These are phyloP conservation scores for Arge pagana DNA, from an alignment of 2,888 invertebrate species.

Conservation along the genomic window DNA sequence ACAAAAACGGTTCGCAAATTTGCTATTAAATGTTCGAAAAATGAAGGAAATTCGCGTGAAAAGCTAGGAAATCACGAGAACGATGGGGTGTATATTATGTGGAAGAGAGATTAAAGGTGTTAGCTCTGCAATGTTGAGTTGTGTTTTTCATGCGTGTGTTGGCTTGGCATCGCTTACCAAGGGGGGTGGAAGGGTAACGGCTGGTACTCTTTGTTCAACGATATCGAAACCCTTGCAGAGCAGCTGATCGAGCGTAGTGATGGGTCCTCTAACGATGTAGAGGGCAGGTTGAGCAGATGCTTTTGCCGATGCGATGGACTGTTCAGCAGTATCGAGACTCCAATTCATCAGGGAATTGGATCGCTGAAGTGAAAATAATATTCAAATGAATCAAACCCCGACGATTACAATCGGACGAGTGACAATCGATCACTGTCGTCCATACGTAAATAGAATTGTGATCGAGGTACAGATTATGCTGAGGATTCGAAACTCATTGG, in stretches of 20 bases:
- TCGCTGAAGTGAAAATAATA: constrained; percentile 63
- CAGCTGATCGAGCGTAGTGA: constrained; percentile 73
- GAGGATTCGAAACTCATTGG: not conserved
- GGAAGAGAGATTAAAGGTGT: too few species aligned
- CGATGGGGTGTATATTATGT: too few species aligned
- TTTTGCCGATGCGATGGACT: constrained; percentile 72
- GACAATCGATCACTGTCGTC: not conserved
- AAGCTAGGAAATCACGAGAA: too few species aligned
- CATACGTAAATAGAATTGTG: too few species aligned
- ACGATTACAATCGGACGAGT: not conserved
- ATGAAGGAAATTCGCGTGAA: too few species aligned
- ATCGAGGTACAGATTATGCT: too few species aligned
- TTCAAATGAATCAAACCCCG: constrained; percentile 1
- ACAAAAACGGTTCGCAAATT: too few species aligned
- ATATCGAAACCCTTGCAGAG: constrained; percentile 84
- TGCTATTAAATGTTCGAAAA: too few species aligned
- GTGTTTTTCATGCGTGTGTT: too few species aligned
- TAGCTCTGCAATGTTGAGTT: too few species aligned
- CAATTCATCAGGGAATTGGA: constrained; percentile 75
- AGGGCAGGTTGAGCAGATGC: constrained; percentile 76
- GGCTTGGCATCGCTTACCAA: constrained; percentile 64
- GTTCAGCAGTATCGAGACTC: constrained; percentile 77
- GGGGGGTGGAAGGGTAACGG: constrained; percentile 82
- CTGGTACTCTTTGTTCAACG: constrained; percentile 82
- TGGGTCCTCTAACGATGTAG: constrained; percentile 68